Evolutionary conservation across 2,113 vertebrate genomes (phyloP), one percentile per base, ranked within the genome.

Genomic region (Tapirus terrestris): DNA sequence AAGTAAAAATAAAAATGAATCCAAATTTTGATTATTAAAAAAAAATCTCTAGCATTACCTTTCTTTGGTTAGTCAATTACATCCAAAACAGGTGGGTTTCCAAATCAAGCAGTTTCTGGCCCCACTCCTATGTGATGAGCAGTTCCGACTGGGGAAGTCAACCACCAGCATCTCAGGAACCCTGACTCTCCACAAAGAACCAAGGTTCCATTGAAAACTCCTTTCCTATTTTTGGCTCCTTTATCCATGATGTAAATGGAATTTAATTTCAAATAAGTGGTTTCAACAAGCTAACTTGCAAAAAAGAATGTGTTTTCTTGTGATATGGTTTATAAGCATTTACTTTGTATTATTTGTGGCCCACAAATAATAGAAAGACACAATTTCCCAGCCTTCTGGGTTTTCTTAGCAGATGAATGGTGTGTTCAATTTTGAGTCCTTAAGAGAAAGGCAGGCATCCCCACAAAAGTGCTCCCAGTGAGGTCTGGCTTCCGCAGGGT

Each of bases 61-160:
- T 86, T 95, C 65, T 33, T 94, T 27, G 36, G 75, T 81, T 63
- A 45, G 43, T 82, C 23, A 91, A 6, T 75, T 11, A 61, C 0
- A 79, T 33, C n/a, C n/a, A 11, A 91, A 85, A 81, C 1, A 67
- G 29, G 23, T 51, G 21, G 56, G 16, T 81, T 92, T 94, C 67
- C 43, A 43, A 89, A 90, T 81, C 36, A 68, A 67, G 65, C 86
- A 20, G 89, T 97, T 97, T 97, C 96, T 98, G 96, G 95, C 96
- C 97, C 94, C 98, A 86, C 60, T 98, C 97, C 95, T 96, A 51
- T 36, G 56, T 65, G 61, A 67, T 18, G 48, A 63, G 51, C 36
- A 56, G 60, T 45, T 68, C 53, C 20, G 8, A 53, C 27, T 8
- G n/a, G 51, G 33, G 6, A n/a, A 36, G 1, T 61, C 3, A 60